Evolutionary conservation across 2,113 vertebrate species (phyloP).

Genomic region (Dromiciops gliroides): DNA sequence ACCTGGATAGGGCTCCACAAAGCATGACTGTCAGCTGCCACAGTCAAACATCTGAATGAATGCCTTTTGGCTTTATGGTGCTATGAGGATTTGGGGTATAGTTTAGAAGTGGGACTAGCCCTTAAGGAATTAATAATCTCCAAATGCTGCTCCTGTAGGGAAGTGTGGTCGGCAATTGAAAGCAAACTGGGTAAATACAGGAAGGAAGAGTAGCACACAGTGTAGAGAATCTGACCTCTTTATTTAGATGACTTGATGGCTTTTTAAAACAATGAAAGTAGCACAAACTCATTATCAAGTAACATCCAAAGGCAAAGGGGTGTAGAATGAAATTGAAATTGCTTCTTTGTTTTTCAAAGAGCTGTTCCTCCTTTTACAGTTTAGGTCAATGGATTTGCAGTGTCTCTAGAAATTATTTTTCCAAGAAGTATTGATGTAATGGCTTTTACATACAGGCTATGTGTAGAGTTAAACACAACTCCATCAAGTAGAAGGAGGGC

Average conservation of each 20-base stretch:
- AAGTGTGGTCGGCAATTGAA: background rate
- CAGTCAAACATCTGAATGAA: background rate
- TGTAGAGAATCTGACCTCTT: background rate
- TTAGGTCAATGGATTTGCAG: background rate
- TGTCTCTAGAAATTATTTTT: background rate
- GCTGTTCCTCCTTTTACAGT: background rate
- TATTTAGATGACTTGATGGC: background rate
- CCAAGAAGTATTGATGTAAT: background rate
- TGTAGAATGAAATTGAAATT: background rate
- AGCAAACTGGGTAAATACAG: background rate
- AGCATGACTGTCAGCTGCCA: background rate
- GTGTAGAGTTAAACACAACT: background rate
- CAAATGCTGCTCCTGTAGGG: background rate
- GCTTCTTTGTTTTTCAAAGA: background rate
- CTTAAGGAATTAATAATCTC: background rate
- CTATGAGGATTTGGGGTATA: background rate
- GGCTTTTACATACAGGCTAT: background rate
- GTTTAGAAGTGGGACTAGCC: background rate
- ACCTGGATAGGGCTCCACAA: background rate
- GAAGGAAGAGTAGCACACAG: background rate
- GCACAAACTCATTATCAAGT: background rate
- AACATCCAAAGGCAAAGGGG: background rate
- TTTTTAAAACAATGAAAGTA: background rate
- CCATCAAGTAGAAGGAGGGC: background rate
- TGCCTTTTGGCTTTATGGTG: background rate